Conservation (phyloP, 2,113 vertebrate species). For the Circaetus gallicus region DNA sequence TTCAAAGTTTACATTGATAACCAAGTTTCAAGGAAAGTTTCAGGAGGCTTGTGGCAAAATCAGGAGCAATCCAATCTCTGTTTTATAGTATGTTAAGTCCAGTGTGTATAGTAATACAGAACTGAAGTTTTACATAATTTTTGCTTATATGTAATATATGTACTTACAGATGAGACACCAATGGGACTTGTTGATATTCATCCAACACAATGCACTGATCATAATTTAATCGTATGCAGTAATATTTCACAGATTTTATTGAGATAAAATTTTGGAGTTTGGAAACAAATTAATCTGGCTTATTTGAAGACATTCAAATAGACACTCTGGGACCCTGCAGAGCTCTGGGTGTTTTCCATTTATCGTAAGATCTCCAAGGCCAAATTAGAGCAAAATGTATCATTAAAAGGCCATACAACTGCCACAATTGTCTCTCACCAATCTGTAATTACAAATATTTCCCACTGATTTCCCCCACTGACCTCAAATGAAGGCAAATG, state of each 20-base stretch:
- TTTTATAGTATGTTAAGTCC: not conserved
- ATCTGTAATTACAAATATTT: slow-evolving; percentile 24
- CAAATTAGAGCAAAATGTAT: not conserved
- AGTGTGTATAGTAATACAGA: not conserved
- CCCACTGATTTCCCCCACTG: slow-evolving; percentile 16
- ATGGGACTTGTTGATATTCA: not conserved
- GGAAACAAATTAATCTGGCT: not conserved
- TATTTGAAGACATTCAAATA: not conserved
- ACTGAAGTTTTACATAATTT: not conserved
- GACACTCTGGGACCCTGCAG: not conserved
- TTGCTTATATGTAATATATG: not conserved
- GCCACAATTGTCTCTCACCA: slow-evolving; percentile 3
- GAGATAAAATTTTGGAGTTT: not conserved
- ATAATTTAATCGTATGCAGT: not conserved
- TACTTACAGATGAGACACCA: slow-evolving; percentile 18
- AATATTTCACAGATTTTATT: not conserved
- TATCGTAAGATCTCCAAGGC: slow-evolving; percentile 1
- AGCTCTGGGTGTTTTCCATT: not conserved
- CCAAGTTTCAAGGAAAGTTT: not conserved
- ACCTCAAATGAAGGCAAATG: not conserved
- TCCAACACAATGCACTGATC: not conserved
- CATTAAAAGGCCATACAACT: not conserved
- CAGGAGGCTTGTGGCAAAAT: not conserved
- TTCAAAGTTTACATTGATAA: not conserved
- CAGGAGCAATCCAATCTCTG: not conserved